Evolutionary conservation across 2,797 vertebrate species (phyloP).

Genomic region (Sebastes reedi): DNA sequence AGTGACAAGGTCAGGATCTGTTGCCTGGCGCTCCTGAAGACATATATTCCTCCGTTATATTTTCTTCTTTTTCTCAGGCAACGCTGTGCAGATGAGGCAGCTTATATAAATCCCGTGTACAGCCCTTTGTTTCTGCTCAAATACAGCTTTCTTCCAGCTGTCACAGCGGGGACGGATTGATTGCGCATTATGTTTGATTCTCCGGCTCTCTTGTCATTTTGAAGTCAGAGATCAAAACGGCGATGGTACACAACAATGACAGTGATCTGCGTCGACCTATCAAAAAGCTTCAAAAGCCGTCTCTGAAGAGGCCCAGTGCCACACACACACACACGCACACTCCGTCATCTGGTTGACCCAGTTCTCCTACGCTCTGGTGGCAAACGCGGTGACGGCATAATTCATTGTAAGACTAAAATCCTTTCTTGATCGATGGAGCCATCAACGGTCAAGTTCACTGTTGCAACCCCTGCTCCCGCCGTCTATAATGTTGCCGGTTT

Average conservation of each 20-base stretch:
- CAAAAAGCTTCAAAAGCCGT: constrained; percentile 55
- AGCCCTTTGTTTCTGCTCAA: constrained; percentile 63
- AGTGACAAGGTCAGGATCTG: constrained; percentile 58
- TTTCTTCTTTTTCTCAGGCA: not conserved
- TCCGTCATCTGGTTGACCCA: constrained; percentile 76
- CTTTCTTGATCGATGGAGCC: constrained; percentile 81
- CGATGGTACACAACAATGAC: constrained; percentile 46
- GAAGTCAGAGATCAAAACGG: constrained; percentile 63
- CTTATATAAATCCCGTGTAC: constrained; percentile 56
- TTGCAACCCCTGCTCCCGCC: constrained; percentile 67
- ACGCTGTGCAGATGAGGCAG: constrained; percentile 36
- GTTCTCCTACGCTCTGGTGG: constrained; percentile 71
- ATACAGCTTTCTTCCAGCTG: constrained; percentile 45
- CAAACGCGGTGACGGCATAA: constrained; percentile 68
- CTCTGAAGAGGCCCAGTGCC: constrained; percentile 52
- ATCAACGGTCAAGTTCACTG: constrained; percentile 77
- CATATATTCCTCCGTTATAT: not conserved
- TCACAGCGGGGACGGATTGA: constrained; percentile 48
- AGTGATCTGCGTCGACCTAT: constrained; percentile 61
- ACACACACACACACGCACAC: constrained; percentile 28
- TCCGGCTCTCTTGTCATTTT: constrained; percentile 54
- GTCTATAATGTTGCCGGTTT: constrained; percentile 77
- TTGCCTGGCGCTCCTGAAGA: constrained; percentile 21
- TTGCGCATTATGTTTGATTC: constrained; percentile 63
- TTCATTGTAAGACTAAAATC: constrained; percentile 78